Evolutionary conservation across 2,113 vertebrate genomes (phyloP).

Genomic region (Pionites leucogaster): DNA sequence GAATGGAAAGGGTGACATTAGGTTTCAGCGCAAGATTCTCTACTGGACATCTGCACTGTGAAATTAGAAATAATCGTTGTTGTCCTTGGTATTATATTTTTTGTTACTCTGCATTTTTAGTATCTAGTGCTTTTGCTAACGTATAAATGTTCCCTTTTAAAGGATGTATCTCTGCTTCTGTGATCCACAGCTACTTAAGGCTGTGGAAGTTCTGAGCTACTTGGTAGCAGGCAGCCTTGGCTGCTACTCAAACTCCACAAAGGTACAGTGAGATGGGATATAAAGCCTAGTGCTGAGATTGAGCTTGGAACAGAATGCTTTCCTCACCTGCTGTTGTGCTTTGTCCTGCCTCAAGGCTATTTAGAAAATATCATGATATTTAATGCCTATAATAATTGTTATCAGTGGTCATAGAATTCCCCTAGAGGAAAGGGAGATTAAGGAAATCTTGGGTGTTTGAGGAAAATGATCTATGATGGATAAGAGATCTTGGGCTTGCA

Average conservation of each 20-base stretch:
- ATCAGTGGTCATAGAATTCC: not conserved
- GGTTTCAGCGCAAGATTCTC: not conserved
- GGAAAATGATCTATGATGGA: not conserved
- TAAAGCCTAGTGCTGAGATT: not conserved
- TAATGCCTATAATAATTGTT: not conserved
- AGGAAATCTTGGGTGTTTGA: not conserved
- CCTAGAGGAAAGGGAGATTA: not conserved
- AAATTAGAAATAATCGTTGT: not conserved
- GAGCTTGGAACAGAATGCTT: not conserved
- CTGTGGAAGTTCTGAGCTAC: not conserved
- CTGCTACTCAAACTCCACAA: not conserved
- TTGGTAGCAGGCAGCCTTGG: not conserved
- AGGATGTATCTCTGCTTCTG: not conserved
- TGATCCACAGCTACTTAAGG: not conserved
- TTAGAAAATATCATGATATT: not conserved
- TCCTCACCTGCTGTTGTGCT: not conserved
- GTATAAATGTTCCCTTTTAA: not conserved
- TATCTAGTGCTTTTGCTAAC: not conserved
- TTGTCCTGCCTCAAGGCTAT: not conserved
- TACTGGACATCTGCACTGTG: fast-evolving
- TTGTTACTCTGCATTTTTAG: not conserved
- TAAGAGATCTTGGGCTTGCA: not conserved
- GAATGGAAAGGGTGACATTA: not conserved
- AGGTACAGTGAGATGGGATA: not conserved
- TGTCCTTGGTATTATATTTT: not conserved